Evolutionary conservation across 2,113 vertebrate species (phyloP), one percentile per base, ranked within the genome.

Genomic region (Calypte anna): DNA sequence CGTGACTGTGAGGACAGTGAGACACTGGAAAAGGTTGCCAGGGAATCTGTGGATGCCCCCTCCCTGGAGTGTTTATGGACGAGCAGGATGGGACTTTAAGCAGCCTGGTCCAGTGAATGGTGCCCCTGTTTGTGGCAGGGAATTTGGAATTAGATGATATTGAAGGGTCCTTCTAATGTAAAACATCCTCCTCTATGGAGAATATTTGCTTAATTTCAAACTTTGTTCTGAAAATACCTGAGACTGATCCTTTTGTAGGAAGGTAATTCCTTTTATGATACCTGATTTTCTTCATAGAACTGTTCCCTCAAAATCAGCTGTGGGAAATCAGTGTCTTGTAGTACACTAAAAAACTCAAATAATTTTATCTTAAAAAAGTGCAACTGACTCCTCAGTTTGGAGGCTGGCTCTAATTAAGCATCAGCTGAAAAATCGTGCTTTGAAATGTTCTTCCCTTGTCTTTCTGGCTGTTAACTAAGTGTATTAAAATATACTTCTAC

Each of bases 251-350:
- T 74, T 50, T 28, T n/a, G 9, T 38, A 5, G 55, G 82, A 64
- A 54, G 9, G 58, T 82, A 4, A 0, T 25, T 51, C 0, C 24
- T 66, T 70, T 74, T 28, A n/a, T 36, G 8, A 53, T 28, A 58
- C 3, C 1, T 82, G 3, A 43, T 86, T 70, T 69, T 70, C 77
- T 61, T 9, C 38, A 40, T 4, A 12, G n/a, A 86, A 40, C 2
- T 12, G 4, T 62, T 75, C 5, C 10, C 12, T n/a, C 10, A 81
- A 67, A 84, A 44, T 31, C 13, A 80, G 6, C 59, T 86, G 10
- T 44, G 21, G 19, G 73, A 51, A 80, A 78, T 12, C 7, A 25
- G 7, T 12, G 83, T 86, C 43, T 46, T 67, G 31, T 33, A 74
- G 15, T 24, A 63, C 5, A 44, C 8, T 46, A 14, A 55, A 1